Conservation (phyloP, 2,888 invertebrate species). For the Drosophila siamana region DNA sequence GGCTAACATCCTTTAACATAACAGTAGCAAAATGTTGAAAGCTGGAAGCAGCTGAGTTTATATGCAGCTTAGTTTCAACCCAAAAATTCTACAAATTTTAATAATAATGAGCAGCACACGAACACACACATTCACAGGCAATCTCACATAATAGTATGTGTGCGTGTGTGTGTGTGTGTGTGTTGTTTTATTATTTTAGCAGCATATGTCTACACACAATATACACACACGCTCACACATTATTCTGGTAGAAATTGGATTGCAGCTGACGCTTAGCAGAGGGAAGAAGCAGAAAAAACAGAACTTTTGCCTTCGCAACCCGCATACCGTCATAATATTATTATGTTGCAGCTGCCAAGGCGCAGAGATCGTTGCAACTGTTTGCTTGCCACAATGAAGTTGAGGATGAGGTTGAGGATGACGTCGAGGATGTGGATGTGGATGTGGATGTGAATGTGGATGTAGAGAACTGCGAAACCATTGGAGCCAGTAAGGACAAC, state of each 20-base stretch:
- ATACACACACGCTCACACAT: conserved; percentile 49
- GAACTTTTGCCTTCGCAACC: conserved; percentile 9
- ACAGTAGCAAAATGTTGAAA: conserved; percentile 53
- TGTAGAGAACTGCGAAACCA: conserved; percentile 18
- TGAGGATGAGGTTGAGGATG: background rate
- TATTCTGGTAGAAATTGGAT: conserved; percentile 74
- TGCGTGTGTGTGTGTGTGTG: conserved; percentile 32
- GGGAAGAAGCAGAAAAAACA: conserved; percentile 46
- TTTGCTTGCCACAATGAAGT: conserved; percentile 51
- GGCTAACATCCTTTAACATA: conserved; percentile 57
- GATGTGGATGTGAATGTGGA: too few relatives aligned
- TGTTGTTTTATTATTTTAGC: conserved; percentile 77
- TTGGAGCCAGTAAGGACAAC: conserved; percentile 34
- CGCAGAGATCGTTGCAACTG: conserved; percentile 74
- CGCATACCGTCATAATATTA: conserved; percentile 68
- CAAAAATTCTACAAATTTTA: conserved; percentile 80
- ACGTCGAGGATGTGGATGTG: background rate
- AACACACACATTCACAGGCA: conserved; percentile 28
- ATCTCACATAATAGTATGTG: background rate
- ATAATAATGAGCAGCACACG: conserved; percentile 75
- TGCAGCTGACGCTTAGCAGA: conserved; percentile 69
- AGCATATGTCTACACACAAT: conserved; percentile 58
- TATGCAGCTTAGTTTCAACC: conserved; percentile 80
- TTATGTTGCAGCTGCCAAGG: conserved; percentile 79
- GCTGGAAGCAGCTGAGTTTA: conserved; percentile 72